Percentiles rank a stretch among this genome's conserved stretches.
Evolutionary conservation across 2,113 vertebrate species (phyloP).

Genomic region (Puma concolor): DNA sequence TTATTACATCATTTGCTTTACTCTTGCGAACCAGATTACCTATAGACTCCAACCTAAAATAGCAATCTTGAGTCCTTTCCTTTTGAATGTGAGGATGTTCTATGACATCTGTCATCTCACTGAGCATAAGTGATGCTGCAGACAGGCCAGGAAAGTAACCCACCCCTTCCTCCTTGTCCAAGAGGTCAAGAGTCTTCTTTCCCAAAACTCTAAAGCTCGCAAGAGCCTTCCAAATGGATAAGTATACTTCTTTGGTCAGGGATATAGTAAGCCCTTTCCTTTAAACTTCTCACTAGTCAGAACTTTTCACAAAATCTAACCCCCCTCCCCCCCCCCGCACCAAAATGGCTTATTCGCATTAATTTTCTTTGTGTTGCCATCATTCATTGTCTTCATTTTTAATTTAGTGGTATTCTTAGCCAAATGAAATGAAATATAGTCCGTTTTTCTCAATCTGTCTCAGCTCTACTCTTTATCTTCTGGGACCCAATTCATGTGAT

Average conservation of each 20-base stretch:
- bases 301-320: constrained; percentile 39
- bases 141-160: not conserved
- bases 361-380: constrained; percentile 49
- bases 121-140: not conserved
- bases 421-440: constrained; percentile 77
- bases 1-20: constrained; percentile 41
- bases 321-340: not conserved
- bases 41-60: not conserved
- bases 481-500: constrained; percentile 94
- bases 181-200: not conserved
- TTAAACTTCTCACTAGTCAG: constrained; percentile 8
- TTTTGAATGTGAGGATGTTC: not conserved
- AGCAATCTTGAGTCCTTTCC: not conserved
- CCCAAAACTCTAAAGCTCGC: not conserved
- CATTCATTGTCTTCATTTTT: constrained; percentile 45
- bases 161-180: not conserved
- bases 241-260: not conserved
- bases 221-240: not conserved
- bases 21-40: not conserved
- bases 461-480: constrained; percentile 91
- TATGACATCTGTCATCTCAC: not conserved
- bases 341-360: constrained; percentile 3
- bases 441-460: constrained; percentile 74
- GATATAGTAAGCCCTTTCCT: not conserved
- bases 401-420: constrained; percentile 71